A percentile compares a stretch with the other conserved stretches of the same genome.
Conservation (phyloP, 1,140 invertebrate species). For the Acarapis woodi region DNA sequence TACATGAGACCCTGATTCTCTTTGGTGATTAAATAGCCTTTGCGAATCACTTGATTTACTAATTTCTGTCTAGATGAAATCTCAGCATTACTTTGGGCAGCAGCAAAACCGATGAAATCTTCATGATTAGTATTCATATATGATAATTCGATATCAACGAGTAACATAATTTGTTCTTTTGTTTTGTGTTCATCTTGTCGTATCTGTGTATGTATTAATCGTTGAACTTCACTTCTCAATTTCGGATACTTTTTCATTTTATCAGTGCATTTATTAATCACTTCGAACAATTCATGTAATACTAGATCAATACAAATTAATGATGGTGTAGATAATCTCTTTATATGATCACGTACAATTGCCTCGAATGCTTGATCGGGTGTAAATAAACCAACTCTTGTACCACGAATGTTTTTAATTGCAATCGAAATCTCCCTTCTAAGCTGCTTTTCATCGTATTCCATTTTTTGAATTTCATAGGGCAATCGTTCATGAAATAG, state of each 20-base stretch:
- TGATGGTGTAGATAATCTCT: constrained; percentile 52
- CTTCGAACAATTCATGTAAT: constrained; percentile 58
- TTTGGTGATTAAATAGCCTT: constrained; percentile 78
- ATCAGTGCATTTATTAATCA: constrained; percentile 70
- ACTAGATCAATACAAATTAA: constrained; percentile 94
- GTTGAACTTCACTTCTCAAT: constrained; percentile 82
- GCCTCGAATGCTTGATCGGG: constrained; percentile 8
- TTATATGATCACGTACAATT: constrained; percentile 1
- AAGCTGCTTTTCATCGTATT: constrained; percentile 93
- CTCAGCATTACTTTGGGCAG: neutral
- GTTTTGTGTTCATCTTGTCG: constrained; percentile 72
- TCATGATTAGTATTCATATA: constrained; percentile 99
- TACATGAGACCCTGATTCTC: constrained; percentile 91
- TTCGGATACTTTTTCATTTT: constrained; percentile 88
- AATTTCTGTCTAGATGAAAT: neutral
- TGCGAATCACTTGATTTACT: constrained; percentile 47
- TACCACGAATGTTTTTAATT: constrained; percentile 93
- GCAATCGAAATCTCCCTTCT: constrained; percentile 90
- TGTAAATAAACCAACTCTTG: constrained; percentile 19
- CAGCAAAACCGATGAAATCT: constrained; percentile 90
- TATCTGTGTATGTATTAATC: constrained; percentile 75
- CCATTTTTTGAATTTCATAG: constrained; percentile 95
- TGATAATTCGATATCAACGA: constrained; percentile 78
- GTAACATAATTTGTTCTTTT: constrained; percentile 70
- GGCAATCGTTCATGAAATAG: constrained; percentile 95